A percentile compares a stretch with the other conserved stretches of the same genome.
Evolutionary conservation across 2,888 invertebrate species (phyloP).

Genomic region (Anoplius nigerrimus): DNA sequence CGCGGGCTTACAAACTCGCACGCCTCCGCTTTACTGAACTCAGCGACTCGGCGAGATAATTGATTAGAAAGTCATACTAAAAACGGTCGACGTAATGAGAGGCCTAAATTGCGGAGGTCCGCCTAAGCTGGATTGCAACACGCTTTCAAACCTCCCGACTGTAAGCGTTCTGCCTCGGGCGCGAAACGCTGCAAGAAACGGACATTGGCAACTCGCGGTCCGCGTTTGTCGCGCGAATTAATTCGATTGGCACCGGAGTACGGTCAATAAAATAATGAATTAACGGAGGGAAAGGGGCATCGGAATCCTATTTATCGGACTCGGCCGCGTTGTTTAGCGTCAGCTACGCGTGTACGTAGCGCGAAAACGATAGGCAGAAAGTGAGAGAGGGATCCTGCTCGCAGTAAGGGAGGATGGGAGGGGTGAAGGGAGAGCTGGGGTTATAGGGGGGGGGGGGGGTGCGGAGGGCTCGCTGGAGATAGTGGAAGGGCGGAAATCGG

Average conservation of each 20-base stretch:
- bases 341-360: conserved; percentile 5
- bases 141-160: too few species aligned
- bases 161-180: too few species aligned
- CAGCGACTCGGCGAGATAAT: too few species aligned
- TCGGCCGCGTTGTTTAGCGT: conserved; percentile 37
- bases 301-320: conserved; percentile 48
- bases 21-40: too few species aligned
- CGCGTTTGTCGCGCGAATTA: not conserved
- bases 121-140: too few species aligned
- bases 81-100: too few species aligned
- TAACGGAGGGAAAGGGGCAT: conserved; percentile 44
- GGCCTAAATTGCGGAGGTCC: too few species aligned
- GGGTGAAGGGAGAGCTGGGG: not conserved
- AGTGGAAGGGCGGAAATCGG: conserved; percentile 56
- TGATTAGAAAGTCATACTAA: too few species aligned
- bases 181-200: too few species aligned
- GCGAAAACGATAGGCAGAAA: conserved; percentile 32
- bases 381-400: conserved; percentile 26
- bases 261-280: conserved; percentile 39
- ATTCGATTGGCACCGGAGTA: not conserved
- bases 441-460: conserved; percentile 20
- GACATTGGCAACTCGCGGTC: too few species aligned
- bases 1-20: too few species aligned
- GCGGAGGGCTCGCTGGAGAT: conserved; percentile 36
- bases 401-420: not conserved